These are phyloP conservation scores for Menura novaehollandiae DNA, from an alignment of 2,113 vertebrate species.

Conservation along the genomic window DNA sequence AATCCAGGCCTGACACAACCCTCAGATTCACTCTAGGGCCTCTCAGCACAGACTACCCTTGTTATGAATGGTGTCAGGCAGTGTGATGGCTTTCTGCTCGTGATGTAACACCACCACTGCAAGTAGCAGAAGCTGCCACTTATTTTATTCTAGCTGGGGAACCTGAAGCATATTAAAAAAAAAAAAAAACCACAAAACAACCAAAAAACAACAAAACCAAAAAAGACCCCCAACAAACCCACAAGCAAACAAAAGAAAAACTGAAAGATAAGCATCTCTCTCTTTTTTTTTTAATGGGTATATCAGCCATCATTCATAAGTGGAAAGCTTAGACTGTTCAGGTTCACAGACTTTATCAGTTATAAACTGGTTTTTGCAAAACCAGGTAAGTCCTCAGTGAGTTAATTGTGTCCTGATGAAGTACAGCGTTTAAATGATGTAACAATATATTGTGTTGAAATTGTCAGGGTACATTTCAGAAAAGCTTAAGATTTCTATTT, in stretches of 20 bases:
- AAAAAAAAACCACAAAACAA: not conserved
- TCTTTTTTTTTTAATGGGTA: not conserved
- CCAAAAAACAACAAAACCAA: rapidly evolving
- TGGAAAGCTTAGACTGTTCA: not conserved
- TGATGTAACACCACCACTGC: not conserved
- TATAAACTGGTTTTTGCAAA: not conserved
- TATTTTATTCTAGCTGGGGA: not conserved
- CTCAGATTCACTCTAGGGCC: not conserved
- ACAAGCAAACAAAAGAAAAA: not conserved
- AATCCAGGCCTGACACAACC: conserved; percentile 4
- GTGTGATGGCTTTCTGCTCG: not conserved
- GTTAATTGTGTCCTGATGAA: not conserved
- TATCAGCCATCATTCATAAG: not conserved
- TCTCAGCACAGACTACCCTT: not conserved
- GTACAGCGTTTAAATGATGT: not conserved
- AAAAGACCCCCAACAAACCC: not conserved
- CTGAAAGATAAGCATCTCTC: rapidly evolving
- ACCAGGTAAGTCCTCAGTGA: not conserved
- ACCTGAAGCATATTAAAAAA: not conserved
- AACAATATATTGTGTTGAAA: not conserved
- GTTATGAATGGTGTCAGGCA: conserved; percentile 7
- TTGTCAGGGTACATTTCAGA: not conserved
- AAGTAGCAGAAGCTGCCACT: not conserved
- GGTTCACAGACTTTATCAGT: not conserved
- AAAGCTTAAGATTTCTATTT: not conserved